Evolutionary conservation across 2,888 invertebrate species (phyloP).

Genomic region (Philereme transversata): DNA sequence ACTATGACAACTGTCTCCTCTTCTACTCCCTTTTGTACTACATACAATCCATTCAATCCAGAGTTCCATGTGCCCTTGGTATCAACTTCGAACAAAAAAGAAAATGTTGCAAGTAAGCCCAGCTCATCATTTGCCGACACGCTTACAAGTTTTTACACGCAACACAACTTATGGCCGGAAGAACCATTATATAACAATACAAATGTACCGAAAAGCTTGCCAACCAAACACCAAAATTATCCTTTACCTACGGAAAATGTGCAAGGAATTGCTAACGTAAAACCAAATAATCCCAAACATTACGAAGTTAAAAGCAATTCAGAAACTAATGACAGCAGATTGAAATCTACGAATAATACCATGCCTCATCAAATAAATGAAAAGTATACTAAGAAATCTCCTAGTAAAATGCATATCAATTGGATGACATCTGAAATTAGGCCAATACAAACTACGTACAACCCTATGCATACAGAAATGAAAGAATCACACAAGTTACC

Average conservation of each 20-base stretch:
- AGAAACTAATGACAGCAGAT: conserved; percentile 47
- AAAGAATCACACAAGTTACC: conserved; percentile 63
- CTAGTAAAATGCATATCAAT: conserved; percentile 78
- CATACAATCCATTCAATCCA: conserved; percentile 77
- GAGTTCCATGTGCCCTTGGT: conserved; percentile 76
- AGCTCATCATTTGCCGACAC: conserved; percentile 67
- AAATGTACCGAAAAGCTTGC: conserved; percentile 59
- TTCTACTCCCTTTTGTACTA: conserved; percentile 63
- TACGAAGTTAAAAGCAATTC: conserved; percentile 60
- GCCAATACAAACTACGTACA: conserved; percentile 68
- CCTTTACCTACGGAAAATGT: conserved; percentile 52
- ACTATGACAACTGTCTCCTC: conserved; percentile 60
- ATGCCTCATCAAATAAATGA: conserved; percentile 60
- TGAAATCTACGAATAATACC: conserved; percentile 56
- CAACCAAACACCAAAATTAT: conserved; percentile 67
- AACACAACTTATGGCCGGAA: conserved; percentile 75
- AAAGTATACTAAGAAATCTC: conserved; percentile 75
- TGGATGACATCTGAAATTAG: conserved; percentile 81
- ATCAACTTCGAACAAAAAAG: conserved; percentile 66
- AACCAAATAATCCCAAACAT: conserved; percentile 57
- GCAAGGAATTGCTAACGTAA: conserved; percentile 53
- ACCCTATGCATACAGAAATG: conserved; percentile 51
- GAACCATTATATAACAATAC: conserved; percentile 74
- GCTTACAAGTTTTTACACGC: conserved; percentile 75
- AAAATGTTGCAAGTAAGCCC: conserved; percentile 57